Base-by-base conservation (phyloP, 2,113 vertebrate species). In the Peromyscus polionotus region DNA sequence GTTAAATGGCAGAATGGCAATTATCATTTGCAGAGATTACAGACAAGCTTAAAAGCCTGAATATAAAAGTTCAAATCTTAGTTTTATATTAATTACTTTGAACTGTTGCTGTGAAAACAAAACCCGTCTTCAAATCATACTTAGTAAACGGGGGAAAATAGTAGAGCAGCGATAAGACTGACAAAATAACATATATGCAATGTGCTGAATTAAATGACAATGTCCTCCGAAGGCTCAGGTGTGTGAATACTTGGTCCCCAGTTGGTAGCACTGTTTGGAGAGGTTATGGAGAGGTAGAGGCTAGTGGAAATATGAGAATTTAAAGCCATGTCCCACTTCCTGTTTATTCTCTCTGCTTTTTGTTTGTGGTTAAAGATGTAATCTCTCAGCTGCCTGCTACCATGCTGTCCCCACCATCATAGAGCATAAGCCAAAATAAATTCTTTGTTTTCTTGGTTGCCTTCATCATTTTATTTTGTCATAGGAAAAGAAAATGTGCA, bases 1-100 rank as follows among this genome's bases (percentile, higher is more conserved):
- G 67, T 85, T 45, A 54, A 65, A 31, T 73, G 31, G 54, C n/a
- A 59, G 59, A 95, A 86, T 48, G 14, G 22, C 20, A 70, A 9
- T 28, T 92, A 48, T 91, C 67, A 81, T 19, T 59, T 90, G 79
- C 42, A 88, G 80, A 76, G 67, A 92, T 80, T 80, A 59, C 76
- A 83, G 31, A n/a, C 31, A 20, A 42, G 14, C 14, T 42, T 93
- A 63, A 79, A 68, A 91, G 36, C 9, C 57, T 31, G 70, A 61
- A 4, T 31, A 67, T 90, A 79, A 93, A 95, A 65, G 14, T 76
- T 90, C 72, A 95, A 83, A 3, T 36, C 63, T 76, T 93, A 76
- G 88, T 92, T 88, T 17, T n/a, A 75, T 16, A 22, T 31, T 36
- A 63, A 48, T 45, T 76, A 19, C 1, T n/a, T 33, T 57, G 83